Evolutionary conservation across 2,797 vertebrate species (phyloP).

Genomic region (Nannoperca australis): DNA sequence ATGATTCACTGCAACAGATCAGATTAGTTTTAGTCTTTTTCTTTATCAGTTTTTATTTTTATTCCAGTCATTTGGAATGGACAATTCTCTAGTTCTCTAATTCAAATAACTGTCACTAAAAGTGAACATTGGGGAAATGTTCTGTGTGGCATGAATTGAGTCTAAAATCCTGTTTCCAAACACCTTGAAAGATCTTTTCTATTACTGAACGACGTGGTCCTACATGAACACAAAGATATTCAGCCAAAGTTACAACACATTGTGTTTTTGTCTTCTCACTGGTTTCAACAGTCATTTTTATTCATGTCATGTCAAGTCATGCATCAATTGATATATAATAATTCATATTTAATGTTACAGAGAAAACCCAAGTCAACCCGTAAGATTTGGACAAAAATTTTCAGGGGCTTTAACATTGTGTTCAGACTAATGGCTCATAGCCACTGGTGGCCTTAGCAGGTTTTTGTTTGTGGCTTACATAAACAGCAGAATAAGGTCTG

Average conservation of each 20-base stretch:
- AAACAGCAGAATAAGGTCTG: background rate
- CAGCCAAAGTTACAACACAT: background rate
- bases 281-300: background rate
- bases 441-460: background rate
- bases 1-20: conserved; percentile 1
- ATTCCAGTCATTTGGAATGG: background rate
- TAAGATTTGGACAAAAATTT: background rate
- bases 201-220: background rate
- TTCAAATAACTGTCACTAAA: background rate
- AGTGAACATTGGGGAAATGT: background rate
- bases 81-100: background rate
- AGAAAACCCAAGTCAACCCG: background rate
- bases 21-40: background rate
- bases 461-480: background rate
- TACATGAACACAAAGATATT: background rate
- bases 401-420: background rate
- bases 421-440: background rate
- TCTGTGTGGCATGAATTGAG: background rate
- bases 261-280: background rate
- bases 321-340: no score
- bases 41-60: background rate
- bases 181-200: background rate
- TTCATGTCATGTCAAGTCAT: no score
- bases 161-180: background rate
- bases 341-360: no score